phyloP scores from a whole-genome alignment of 1,140 invertebrate species.

The Metaphire vulgaris region DNA sequence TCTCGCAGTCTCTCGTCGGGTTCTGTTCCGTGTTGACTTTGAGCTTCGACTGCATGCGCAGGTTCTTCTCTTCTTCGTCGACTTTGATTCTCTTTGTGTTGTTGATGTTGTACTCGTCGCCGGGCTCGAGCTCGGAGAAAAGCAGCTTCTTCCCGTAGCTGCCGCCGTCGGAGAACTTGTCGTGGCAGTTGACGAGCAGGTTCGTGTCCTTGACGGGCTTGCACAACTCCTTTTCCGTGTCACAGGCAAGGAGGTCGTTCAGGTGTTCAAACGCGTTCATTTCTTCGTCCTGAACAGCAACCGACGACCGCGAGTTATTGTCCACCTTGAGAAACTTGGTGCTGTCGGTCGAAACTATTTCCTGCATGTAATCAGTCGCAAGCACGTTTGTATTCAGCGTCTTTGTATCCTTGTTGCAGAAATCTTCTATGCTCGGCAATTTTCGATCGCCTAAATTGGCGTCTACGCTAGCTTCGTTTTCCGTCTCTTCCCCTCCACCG shows the following conservation, averaged over 20 bases:
- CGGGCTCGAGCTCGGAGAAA: conserved; percentile 4
- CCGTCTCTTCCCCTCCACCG: background rate
- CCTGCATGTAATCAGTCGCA: conserved; percentile 55
- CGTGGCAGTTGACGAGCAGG: conserved; percentile 41
- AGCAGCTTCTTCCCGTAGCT: conserved; percentile 41
- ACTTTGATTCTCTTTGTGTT: conserved; percentile 37
- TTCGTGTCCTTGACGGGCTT: conserved; percentile 56
- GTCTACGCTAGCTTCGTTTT: background rate
- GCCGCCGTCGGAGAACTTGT: conserved; percentile 39
- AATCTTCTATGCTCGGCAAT: conserved; percentile 55
- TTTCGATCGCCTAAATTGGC: conserved; percentile 37
- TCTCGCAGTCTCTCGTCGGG: conserved; percentile 6
- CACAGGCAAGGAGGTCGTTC: conserved; percentile 35
- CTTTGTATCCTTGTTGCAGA: conserved; percentile 60
- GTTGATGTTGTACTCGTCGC: conserved; percentile 30
- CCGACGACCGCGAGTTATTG: conserved; percentile 36
- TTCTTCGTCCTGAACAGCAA: background rate
- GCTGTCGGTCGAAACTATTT: conserved; percentile 59
- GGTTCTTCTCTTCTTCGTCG: conserved; percentile 44
- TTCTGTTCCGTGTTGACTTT: conserved; percentile 40
- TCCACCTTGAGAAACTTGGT: conserved; percentile 57
- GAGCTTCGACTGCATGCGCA: conserved; percentile 41
- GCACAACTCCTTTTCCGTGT: conserved; percentile 50
- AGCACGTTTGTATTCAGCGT: conserved; percentile 62
- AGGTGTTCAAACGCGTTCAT: background rate